Evolutionary conservation across 2,113 vertebrate genomes (phyloP).

Genomic region (Galeopterus variegatus): DNA sequence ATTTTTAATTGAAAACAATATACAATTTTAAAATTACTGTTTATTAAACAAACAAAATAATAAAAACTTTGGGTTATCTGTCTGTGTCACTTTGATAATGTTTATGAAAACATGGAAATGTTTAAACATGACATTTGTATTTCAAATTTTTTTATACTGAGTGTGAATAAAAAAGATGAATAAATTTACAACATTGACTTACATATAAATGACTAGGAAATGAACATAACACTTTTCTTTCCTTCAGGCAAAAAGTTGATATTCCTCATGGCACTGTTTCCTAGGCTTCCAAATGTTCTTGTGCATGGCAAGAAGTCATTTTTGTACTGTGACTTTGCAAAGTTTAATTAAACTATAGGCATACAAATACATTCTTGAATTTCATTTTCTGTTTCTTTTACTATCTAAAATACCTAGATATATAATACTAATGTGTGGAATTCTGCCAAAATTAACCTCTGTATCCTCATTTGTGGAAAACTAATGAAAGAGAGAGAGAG

Average conservation of each 20-base stretch:
- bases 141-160: constrained; percentile 16
- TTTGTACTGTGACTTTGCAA: background rate
- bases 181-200: background rate
- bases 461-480: background rate
- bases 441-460: background rate
- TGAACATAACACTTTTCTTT: background rate
- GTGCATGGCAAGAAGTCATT: background rate
- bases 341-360: constrained; percentile 22
- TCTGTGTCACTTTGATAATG: background rate
- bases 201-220: background rate
- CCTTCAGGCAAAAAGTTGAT: constrained; percentile 4
- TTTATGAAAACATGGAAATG: constrained; percentile 42
- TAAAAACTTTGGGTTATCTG: background rate
- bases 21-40: background rate
- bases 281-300: constrained; percentile 4
- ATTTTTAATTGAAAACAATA: background rate
- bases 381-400: constrained; percentile 1
- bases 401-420: background rate
- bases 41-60: background rate
- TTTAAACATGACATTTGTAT: constrained; percentile 25
- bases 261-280: background rate
- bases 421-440: background rate
- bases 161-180: constrained; percentile 54
- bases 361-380: background rate
- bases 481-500: background rate